Base-by-base conservation (phyloP, 2,113 vertebrate genomes). In the Nicator chloris region DNA sequence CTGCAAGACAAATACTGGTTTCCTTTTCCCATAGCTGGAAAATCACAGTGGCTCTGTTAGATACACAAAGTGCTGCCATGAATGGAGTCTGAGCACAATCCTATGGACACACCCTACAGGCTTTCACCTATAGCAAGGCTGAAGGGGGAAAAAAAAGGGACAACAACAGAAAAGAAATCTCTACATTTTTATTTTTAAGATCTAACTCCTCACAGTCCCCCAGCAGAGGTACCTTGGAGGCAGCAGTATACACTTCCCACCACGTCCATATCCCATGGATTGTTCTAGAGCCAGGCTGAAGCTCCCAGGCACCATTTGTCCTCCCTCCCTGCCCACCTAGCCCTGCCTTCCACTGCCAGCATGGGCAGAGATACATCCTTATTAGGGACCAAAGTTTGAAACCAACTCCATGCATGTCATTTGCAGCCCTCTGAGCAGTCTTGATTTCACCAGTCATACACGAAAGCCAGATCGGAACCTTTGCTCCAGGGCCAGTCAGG, bases 231-330 rank as follows among this genome's bases (percentile, higher is more conserved):
- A 23, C 12, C 8, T 64, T 4, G 2, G 31, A 26, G 23, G 12
- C 2, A 69, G 42, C 11, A 56, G 16, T 12, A 27, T 12, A 88
- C 44, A 39, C 18, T 66, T 82, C 28, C 39, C 27, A 42, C 13
- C 13, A 17, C 0, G 0, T n/a, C 35, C 3, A 1, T 27, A 10
- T 57, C 15, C 9, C 1, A 0, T 1, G 3, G 7, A n/a, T 83
- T 11, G 4, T 8, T 68, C 37, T 6, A 5, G 44, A 72, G 61
- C 11, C 37, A 60, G 53, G 23, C 35, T 88, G 45, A 2, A 11
- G 61, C 23, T 88, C 63, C n/a, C 2, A 4, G 39, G 10, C 19
- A 72, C 5, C 15, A 15, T 54, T 57, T 4, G 1, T 20, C 11
- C 47, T 76, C 35, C 26, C 40, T 65, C 50, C 13, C 49, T 60